Percentiles rank a stretch among this genome's conserved stretches.
Evolutionary conservation across 1,140 invertebrate genomes (phyloP).

Genomic region (Heliothis subflexa): DNA sequence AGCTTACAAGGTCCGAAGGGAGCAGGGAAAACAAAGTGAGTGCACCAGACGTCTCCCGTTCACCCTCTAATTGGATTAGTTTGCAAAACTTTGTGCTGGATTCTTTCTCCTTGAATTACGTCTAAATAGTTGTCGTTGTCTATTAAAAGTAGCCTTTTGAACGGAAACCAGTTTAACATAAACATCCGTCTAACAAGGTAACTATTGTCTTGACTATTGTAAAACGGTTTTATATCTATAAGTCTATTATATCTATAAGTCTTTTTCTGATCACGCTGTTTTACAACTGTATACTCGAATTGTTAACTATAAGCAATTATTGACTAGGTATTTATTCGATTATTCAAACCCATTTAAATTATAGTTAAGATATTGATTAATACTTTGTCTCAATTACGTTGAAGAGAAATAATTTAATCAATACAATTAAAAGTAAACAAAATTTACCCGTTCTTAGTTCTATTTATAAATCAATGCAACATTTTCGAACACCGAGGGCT

Average conservation of each 20-base stretch:
- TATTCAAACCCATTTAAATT: too few species aligned
- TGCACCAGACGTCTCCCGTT: constrained; percentile 55
- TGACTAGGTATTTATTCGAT: too few species aligned
- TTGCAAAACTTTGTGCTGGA: constrained; percentile 63
- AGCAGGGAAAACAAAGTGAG: constrained; percentile 45
- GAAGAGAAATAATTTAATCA: constrained; percentile 2
- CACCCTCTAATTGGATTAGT: constrained; percentile 72
- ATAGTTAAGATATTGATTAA: too few species aligned
- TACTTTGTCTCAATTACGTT: too few species aligned
- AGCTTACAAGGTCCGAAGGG: constrained; percentile 9
- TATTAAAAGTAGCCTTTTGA: constrained; percentile 21
- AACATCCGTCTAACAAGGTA: constrained; percentile 2
- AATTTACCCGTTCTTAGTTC: not conserved
- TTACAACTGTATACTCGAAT: too few species aligned
- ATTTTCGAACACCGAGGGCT: constrained; percentile 19
- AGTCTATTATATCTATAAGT: too few species aligned
- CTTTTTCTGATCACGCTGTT: not conserved
- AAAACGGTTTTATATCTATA: too few species aligned
- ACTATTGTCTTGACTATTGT: not conserved
- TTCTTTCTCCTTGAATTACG: constrained; percentile 62
- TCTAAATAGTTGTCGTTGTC: constrained; percentile 50
- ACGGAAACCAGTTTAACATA: not conserved
- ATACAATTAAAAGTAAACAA: not conserved
- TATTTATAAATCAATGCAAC: not conserved
- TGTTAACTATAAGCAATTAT: too few species aligned